phyloP scores from a whole-genome alignment of 2,888 invertebrate genomes.

The Drosophila paramelanica region DNA sequence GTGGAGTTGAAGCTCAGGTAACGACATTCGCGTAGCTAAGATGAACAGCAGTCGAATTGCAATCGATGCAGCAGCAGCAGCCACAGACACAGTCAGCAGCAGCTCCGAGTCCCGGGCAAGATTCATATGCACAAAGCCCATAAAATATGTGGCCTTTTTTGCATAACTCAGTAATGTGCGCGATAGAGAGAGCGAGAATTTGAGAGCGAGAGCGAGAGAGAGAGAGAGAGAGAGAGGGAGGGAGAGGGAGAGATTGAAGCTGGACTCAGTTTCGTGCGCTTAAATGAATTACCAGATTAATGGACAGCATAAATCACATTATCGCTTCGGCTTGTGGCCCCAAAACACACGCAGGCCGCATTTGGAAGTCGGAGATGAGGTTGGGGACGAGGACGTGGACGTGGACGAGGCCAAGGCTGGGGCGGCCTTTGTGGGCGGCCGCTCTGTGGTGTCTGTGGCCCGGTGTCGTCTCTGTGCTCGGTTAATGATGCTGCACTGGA shows the following conservation, averaged over 20 bases:
- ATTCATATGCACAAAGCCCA: constrained; percentile 78
- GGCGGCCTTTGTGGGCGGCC: constrained; percentile 77
- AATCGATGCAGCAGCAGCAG: constrained; percentile 77
- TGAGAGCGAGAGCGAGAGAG: constrained; percentile 10
- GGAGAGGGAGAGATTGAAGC: constrained; percentile 24
- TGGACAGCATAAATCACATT: constrained; percentile 85
- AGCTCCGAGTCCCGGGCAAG: constrained; percentile 43
- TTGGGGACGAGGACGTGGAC: background rate
- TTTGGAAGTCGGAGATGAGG: constrained; percentile 54
- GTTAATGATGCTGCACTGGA: constrained; percentile 69
- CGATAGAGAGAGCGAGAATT: constrained; percentile 4
- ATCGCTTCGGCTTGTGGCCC: constrained; percentile 83
- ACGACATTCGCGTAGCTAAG: constrained; percentile 64
- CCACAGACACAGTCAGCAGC: constrained; percentile 18
- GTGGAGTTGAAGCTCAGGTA: constrained; percentile 53
- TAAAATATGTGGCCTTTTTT: constrained; percentile 74
- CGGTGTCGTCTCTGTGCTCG: constrained; percentile 45
- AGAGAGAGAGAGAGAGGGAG: constrained; percentile 10
- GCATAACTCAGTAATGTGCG: constrained; percentile 19
- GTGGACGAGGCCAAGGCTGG: constrained; percentile 42
- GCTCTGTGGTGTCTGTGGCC: constrained; percentile 30
- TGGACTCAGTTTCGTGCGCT: constrained; percentile 74
- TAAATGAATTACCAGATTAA: constrained; percentile 85
- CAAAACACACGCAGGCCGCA: constrained; percentile 63
- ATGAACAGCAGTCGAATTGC: constrained; percentile 84